A percentile compares a stretch with the other conserved stretches of the same genome.
Conservation (phyloP, 2,888 invertebrate species). For the Pammene fasciana region DNA sequence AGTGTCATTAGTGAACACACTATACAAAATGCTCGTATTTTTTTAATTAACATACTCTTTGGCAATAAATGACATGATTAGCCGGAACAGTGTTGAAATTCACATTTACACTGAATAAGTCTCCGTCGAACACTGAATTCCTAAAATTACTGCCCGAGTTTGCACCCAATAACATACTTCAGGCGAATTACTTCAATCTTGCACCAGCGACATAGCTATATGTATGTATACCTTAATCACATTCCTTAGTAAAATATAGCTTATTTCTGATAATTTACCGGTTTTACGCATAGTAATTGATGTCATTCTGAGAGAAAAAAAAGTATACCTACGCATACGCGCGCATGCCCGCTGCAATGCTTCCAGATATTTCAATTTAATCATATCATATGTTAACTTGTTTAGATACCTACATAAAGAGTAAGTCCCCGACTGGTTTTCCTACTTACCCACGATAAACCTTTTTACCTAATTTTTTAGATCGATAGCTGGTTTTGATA, state of each 20-base stretch:
- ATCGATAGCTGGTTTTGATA: not conserved
- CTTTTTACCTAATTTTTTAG: no score
- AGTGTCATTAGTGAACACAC: no score
- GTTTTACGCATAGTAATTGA: constrained; percentile 27
- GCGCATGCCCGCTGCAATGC: constrained; percentile 25
- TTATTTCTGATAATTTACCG: constrained; percentile 22
- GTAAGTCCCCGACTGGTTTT: no score
- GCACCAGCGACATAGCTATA: constrained; percentile 14
- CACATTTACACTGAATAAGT: constrained; percentile 24
- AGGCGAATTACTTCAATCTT: constrained; percentile 25
- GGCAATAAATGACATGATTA: constrained; percentile 13
- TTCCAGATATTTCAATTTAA: constrained; percentile 8
- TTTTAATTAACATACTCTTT: not conserved
- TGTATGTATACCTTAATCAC: constrained; percentile 1
- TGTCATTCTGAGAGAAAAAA: constrained; percentile 11
- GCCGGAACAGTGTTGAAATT: constrained; percentile 15
- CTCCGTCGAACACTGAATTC: constrained; percentile 14
- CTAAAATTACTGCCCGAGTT: constrained; percentile 17
- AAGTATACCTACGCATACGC: constrained; percentile 16
- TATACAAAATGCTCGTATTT: no score
- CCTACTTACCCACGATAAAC: no score
- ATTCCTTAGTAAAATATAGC: constrained; percentile 19
- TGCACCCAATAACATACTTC: constrained; percentile 21
- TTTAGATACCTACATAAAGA: no score
- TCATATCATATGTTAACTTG: no score